phyloP scores from a whole-genome alignment of 2,888 invertebrate genomes.

The Ectemnius cavifrons region DNA sequence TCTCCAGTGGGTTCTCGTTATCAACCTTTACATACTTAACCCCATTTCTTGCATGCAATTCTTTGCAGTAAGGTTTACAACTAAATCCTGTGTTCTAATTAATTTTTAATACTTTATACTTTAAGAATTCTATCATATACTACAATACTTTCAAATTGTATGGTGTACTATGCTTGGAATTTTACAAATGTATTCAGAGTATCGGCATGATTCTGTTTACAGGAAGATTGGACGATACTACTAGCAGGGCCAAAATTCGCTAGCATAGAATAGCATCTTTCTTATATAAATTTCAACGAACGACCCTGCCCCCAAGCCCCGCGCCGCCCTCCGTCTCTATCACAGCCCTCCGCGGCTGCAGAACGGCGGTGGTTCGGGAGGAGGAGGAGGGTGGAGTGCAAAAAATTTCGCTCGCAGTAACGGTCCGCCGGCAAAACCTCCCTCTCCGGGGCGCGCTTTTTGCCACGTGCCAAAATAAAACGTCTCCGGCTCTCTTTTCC shows the following conservation, averaged over 20 bases:
- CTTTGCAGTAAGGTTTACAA: no score
- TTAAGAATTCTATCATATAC: no score
- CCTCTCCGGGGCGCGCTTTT: conserved; percentile 63
- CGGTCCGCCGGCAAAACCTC: conserved; percentile 68
- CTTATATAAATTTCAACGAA: conserved; percentile 35
- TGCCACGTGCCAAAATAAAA: conserved; percentile 67
- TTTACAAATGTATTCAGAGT: no score
- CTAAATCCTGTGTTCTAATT: no score
- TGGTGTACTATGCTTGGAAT: no score
- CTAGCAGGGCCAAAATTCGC: background rate
- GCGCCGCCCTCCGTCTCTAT: conserved; percentile 17
- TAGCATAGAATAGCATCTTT: background rate
- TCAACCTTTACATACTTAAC: background rate
- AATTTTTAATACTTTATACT: no score
- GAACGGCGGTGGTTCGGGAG: background rate
- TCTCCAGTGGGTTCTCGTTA: background rate
- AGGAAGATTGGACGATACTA: no score
- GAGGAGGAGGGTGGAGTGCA: conserved; percentile 43
- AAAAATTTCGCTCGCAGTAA: conserved; percentile 69
- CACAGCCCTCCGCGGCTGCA: conserved; percentile 45
- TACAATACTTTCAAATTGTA: no score
- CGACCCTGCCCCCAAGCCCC: conserved; percentile 12
- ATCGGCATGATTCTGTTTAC: no score
- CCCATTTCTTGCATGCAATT: background rate
- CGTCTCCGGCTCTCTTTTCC: conserved; percentile 56